Percentiles rank a stretch among this genome's conserved stretches.
phyloP scores from a whole-genome alignment of 2,888 invertebrate genomes.

The Tiliacea aurago region DNA sequence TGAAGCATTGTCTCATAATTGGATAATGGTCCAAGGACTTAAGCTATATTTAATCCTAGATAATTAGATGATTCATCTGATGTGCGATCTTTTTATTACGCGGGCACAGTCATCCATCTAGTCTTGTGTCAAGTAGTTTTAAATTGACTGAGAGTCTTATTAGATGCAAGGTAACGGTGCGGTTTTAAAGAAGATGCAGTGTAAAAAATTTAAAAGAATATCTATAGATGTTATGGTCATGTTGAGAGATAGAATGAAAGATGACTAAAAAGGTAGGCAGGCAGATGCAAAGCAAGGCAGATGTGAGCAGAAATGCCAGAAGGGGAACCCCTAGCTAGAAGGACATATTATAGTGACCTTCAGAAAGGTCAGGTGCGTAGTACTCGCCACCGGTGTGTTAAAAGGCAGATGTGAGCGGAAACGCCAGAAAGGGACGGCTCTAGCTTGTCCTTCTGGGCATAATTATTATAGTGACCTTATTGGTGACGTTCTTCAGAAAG shows the following conservation, averaged over 20 bases:
- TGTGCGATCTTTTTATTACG: slow-evolving; percentile 18
- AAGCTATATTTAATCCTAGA: slow-evolving; percentile 6
- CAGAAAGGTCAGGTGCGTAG: too few species aligned
- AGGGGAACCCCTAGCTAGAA: too few species aligned
- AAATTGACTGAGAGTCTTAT: background rate
- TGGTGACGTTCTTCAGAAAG: too few species aligned
- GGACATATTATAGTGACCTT: too few species aligned
- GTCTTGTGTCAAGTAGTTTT: background rate
- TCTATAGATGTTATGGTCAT: background rate
- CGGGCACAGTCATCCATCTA: slow-evolving; percentile 14
- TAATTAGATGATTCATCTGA: slow-evolving; percentile 47
- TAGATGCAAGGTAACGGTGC: background rate
- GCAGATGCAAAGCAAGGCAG: background rate
- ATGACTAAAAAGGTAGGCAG: background rate
- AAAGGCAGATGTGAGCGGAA: too few species aligned
- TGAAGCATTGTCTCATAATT: slow-evolving; percentile 32
- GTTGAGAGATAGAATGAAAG: background rate
- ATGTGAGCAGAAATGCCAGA: too few species aligned
- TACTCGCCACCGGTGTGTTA: too few species aligned
- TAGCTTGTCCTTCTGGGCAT: too few species aligned
- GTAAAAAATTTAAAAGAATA: background rate
- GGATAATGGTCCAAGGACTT: slow-evolving; percentile 43
- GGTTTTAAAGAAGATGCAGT: background rate
- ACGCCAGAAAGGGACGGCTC: too few species aligned
- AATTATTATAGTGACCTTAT: too few species aligned